phyloP scores from a whole-genome alignment of 2,113 vertebrate genomes.

The Synodontis membranacea region DNA sequence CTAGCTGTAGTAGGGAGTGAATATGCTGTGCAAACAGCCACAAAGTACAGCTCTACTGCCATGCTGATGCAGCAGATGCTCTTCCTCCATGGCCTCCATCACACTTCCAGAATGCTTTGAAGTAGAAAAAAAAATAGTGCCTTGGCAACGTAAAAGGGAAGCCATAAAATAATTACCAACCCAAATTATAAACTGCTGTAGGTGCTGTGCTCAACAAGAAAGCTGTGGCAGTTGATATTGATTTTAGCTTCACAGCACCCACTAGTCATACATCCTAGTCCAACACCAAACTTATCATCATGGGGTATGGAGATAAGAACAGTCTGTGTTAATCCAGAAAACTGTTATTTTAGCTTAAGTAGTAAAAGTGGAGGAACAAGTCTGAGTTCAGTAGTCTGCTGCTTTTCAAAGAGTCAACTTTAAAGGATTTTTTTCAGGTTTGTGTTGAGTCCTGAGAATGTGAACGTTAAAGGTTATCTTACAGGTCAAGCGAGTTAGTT shows the following conservation, averaged over 20 bases:
- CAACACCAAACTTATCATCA: neutral
- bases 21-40: neutral
- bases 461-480: constrained; percentile 23
- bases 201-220: constrained; percentile 27
- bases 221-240: neutral
- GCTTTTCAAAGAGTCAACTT: constrained; percentile 14
- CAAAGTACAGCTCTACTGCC: constrained; percentile 24
- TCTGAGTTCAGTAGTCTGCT: neutral
- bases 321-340: neutral
- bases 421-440: constrained; percentile 24
- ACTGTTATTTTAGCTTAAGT: neutral
- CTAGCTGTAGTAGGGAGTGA: neutral
- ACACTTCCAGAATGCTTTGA: neutral
- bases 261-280: neutral
- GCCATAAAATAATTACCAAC: constrained; percentile 16
- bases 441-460: neutral
- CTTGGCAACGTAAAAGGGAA: neutral
- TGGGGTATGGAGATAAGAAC: neutral
- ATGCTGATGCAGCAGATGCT: constrained; percentile 27
- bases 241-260: neutral
- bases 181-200: neutral
- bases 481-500: neutral
- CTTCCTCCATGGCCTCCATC: constrained; percentile 28
- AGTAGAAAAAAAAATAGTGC: neutral
- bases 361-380: neutral